Evolutionary conservation across 64 coral and sea anemone genomes (phyloP), one percentile per base, ranked within the genome.

Genomic region (Orbicella faveolata): DNA sequence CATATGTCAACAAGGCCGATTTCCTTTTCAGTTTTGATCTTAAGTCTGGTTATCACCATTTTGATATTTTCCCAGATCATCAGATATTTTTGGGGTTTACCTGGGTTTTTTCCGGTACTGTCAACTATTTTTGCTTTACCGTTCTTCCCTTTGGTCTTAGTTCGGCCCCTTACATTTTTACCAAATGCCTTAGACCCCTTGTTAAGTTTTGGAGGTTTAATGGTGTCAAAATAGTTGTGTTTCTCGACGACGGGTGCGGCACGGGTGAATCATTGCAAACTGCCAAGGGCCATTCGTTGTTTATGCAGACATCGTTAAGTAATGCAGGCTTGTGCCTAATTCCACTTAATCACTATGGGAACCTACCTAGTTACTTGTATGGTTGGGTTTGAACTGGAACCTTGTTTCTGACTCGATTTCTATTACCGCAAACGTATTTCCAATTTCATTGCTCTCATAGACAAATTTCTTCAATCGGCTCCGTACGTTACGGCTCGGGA

Each of bases 171-270:
- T 83, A 83, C 37, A 64, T 89, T 52, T 93, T 93, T 34, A 88
- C 91, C 51, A 93, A 88, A 52, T 74, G 73, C 54, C 37, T 93
- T 63, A 75, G 92, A 88, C 92, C 73, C 34, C 86, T 88, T 23
- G 85, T 93, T 34, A 82, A 88, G 63, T 93, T 93, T 81, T 88
- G 84, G 92, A 93, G 86, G 57, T 77, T 34, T 77, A 70, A 93
- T 11, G 86, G 92, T 2, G 64, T 89, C 48, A 79, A 89, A 79
- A 87, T 92, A 34, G 90, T 86, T 77, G 70, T 86, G 72, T 92
- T 78, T 79, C 79, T 92, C 36, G 74, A 86, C 54, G 90, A 92
- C 35, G 90, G 90, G 41, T 90, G 89, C 36, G 89, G 65, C 34
- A 90, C 48, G 18, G 78, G 59, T 18, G 78, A 48, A 2, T 74